Evolutionary conservation across 1,140 invertebrate genomes (phyloP).

Genomic region (Anastatus disparis): DNA sequence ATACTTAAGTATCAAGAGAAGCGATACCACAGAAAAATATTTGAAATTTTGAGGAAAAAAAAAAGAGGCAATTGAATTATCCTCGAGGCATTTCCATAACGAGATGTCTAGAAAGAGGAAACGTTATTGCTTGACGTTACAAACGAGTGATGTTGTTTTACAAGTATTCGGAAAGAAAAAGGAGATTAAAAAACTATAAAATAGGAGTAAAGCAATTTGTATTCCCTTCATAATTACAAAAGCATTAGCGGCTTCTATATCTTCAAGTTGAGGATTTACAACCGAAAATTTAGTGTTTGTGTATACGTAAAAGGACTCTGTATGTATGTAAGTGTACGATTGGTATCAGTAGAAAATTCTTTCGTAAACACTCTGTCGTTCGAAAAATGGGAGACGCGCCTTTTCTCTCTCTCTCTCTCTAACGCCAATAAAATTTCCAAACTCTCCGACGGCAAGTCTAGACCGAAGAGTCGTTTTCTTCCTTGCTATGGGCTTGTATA

Average conservation of each 20-base stretch:
- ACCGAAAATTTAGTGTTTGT: neutral
- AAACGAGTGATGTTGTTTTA: neutral
- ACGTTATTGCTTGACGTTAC: neutral
- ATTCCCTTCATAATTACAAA: constrained; percentile 25
- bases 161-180: neutral
- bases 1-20: too few relatives aligned
- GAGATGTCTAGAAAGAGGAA: neutral
- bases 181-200: too few relatives aligned
- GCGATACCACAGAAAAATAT: too few relatives aligned
- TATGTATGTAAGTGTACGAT: neutral
- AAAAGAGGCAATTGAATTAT: too few relatives aligned
- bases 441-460: constrained; percentile 22
- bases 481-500: too few relatives aligned
- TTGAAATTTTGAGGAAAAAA: too few relatives aligned
- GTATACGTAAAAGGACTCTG: neutral
- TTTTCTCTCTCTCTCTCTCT: too few relatives aligned
- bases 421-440: constrained; percentile 34
- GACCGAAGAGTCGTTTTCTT: neutral
- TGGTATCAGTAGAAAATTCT: constrained; percentile 18
- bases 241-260: constrained; percentile 23
- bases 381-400: neutral
- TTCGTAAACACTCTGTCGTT: constrained; percentile 25
- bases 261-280: constrained; percentile 17
- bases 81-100: constrained; percentile 26
- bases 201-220: constrained; percentile 21